Percentiles rank a stretch among this genome's conserved stretches.
These are phyloP conservation scores for Lontra canadensis DNA, from an alignment of 2,113 vertebrate species.

Conservation along the genomic window DNA sequence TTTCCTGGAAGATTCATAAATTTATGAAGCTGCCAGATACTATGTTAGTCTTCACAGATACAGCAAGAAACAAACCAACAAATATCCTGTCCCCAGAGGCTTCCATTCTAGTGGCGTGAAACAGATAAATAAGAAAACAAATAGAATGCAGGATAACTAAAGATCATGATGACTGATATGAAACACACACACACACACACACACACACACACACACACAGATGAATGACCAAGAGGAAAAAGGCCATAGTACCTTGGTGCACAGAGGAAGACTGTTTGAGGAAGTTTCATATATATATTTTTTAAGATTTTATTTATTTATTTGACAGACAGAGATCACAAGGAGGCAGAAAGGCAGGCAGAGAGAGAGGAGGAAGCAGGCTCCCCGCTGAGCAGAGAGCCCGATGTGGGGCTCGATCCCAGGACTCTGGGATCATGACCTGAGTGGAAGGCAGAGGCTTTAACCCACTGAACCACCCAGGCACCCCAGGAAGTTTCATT, in stretches of 20 bases:
- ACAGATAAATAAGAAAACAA: neutral
- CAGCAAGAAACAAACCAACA: neutral
- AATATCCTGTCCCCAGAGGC: neutral
- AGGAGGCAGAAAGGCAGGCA: too few species aligned
- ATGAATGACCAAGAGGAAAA: neutral
- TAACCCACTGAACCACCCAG: too few species aligned
- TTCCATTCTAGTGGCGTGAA: neutral
- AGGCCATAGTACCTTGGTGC: rapidly evolving
- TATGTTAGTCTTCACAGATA: neutral
- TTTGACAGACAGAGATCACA: too few species aligned
- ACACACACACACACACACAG: neutral
- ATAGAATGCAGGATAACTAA: neutral
- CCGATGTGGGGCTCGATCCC: too few species aligned
- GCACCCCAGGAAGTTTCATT: neutral
- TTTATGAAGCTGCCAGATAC: neutral
- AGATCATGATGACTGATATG: neutral
- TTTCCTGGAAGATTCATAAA: neutral
- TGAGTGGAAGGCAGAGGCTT: too few species aligned
- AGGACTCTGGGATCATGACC: too few species aligned
- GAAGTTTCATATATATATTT: neutral
- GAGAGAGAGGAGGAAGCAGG: too few species aligned
- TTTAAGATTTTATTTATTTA: too few species aligned
- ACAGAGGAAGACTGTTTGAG: neutral
- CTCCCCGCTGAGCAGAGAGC: too few species aligned
- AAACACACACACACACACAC: neutral